phyloP scores from a whole-genome alignment of 1,140 invertebrate species.

The Pectinophora gossypiella region DNA sequence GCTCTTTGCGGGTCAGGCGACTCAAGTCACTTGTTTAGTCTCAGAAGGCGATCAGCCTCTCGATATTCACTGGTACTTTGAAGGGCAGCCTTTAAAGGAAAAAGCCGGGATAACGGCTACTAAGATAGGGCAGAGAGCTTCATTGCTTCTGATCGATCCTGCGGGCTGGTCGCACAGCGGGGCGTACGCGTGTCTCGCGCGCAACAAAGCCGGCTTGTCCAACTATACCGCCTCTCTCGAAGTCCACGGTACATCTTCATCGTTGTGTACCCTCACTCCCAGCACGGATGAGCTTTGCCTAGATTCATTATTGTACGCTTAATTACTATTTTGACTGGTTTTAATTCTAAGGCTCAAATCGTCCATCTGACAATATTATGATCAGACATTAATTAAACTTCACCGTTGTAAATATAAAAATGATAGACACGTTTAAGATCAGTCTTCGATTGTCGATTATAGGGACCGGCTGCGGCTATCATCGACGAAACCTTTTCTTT shows the following conservation, averaged over 20 bases:
- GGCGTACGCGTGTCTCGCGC: conserved; percentile 92
- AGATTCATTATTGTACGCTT: conserved; percentile 45
- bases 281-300: conserved; percentile 69
- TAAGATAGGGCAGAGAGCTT: conserved; percentile 82
- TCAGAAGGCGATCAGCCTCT: conserved; percentile 90
- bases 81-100: conserved; percentile 79
- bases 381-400: not conserved
- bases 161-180: conserved; percentile 90
- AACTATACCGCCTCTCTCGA: conserved; percentile 81
- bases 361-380: not conserved
- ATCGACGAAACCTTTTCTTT: conserved; percentile 61
- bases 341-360: not conserved
- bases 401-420: not conserved
- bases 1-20: conserved; percentile 83
- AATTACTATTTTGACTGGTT: not conserved
- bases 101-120: conserved; percentile 77
- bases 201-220: conserved; percentile 91
- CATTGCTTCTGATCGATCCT: conserved; percentile 80
- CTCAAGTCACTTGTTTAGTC: conserved; percentile 84
- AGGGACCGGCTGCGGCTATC: conserved; percentile 72
- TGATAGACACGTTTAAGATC: not conserved
- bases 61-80: conserved; percentile 85
- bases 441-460: conserved; percentile 29
- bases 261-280: conserved; percentile 47
- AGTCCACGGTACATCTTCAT: conserved; percentile 77